Base-by-base conservation (phyloP, 2,797 vertebrate genomes). In the Chromobotia macracanthus region DNA sequence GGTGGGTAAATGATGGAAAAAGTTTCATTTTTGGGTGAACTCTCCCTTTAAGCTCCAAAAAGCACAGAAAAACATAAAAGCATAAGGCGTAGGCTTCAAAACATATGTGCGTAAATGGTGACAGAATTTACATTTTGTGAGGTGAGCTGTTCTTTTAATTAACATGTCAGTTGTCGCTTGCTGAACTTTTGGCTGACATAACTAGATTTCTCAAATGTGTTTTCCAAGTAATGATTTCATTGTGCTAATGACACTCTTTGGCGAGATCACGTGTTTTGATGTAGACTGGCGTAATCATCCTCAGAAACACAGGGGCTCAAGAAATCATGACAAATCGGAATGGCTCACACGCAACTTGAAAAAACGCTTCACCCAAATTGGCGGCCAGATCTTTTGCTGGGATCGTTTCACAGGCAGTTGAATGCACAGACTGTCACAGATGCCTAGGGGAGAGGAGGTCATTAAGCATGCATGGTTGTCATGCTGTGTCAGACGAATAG, bases 401-500 rank as follows among this genome's bases (percentile, higher is more conserved):
- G 61, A 35, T 25, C 8, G 19, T 79, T 81, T 83, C 61, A 64
- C 66, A 58, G 48, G 70, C 79, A 80, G 78, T 69, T 74, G 56
- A 80, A 64, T 66, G 73, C 76, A 66, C 74, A 83, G 80, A 74
- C 69, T 60, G 72, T 84, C 63, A 81, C 70, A 72, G 79, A 82
- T 79, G 72, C 75, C 79, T 81, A 25, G 75, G 69, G 73, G 76
- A 60, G 60, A 81, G 63, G 63, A 77, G 84, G 82, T 80, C 69
- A 81, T 81, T 81, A 81, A 64, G 70, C 74, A 74, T 77, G 66
- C 76, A 84, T 81, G 68, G 72, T 73, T 86, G 72, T 67, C 65
- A 82, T 77, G 76, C 80, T 81, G 79, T 79, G 83, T 77, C 71
- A 84, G 74, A 73, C 28, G 70, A 71, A 75, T 68, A 75, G 73